These are phyloP conservation scores for Apoderus coryli DNA, from an alignment of 2,888 invertebrate species.

Conservation along the genomic window DNA sequence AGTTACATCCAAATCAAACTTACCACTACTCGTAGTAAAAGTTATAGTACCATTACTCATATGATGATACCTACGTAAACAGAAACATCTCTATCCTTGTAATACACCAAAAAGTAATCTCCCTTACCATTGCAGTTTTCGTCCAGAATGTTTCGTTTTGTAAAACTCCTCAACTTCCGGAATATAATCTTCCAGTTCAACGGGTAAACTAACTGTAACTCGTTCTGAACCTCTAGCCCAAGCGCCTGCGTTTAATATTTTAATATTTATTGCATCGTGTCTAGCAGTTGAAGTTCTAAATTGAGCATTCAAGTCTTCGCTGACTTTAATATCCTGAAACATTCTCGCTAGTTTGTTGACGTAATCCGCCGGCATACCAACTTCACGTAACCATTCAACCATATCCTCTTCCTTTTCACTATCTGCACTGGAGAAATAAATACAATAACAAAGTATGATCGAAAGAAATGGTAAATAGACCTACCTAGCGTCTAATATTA, in stretches of 20 bases:
- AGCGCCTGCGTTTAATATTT: conserved; percentile 88
- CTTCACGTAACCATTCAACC: conserved; percentile 95
- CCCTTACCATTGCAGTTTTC: conserved; percentile 85
- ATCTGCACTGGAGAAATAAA: conserved; percentile 58
- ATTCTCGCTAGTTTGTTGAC: conserved; percentile 96
- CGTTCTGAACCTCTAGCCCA: conserved; percentile 94
- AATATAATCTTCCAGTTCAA: conserved; percentile 96
- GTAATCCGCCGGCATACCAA: conserved; percentile 99
- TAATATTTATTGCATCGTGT: conserved; percentile 89
- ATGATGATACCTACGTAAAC: conserved; percentile 57
- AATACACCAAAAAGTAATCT: conserved; percentile 1
- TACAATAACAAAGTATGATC: neutral
- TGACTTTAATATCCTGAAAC: conserved; percentile 97
- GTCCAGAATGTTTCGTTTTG: conserved; percentile 90
- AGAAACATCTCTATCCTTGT: neutral
- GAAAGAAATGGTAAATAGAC: conserved; percentile 4
- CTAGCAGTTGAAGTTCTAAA: conserved; percentile 72
- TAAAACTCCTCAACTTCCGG: conserved; percentile 99
- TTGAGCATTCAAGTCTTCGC: conserved; percentile 76
- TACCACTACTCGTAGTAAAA: conserved; percentile 81
- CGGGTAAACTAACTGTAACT: conserved; percentile 88
- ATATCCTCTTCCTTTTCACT: conserved; percentile 99
- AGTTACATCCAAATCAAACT: conserved; percentile 95
- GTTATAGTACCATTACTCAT: conserved; percentile 99
- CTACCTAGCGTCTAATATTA: conserved; percentile 78